Percentiles rank a stretch among this genome's conserved stretches.
phyloP scores from a whole-genome alignment of 2,888 invertebrate genomes.

The Rhingia rostrata region DNA sequence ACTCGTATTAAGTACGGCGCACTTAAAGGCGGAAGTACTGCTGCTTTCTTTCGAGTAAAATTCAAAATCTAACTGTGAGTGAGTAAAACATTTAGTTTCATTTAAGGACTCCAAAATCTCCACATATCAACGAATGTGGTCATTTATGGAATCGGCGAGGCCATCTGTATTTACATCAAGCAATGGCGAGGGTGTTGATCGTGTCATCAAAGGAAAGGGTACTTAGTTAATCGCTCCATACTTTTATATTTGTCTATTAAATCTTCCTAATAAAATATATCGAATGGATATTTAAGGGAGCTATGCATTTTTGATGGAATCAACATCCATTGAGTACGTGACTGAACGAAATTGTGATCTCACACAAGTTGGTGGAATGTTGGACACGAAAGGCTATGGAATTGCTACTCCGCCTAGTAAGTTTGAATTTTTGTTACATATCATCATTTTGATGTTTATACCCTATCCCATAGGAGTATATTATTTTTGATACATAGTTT shows the following conservation, averaged over 20 bases:
- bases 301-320: constrained; percentile 99
- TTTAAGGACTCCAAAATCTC: constrained; percentile 94
- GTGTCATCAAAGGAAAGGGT: constrained; percentile 92
- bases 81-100: neutral
- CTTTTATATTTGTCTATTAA: neutral
- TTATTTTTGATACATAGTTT: too few relatives aligned
- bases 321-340: constrained; percentile 97
- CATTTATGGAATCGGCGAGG: constrained; percentile 94
- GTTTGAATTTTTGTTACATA: constrained; percentile 77
- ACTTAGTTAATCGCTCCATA: neutral
- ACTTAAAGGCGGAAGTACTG: constrained; percentile 95
- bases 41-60: constrained; percentile 94
- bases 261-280: neutral
- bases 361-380: constrained; percentile 94
- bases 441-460: neutral
- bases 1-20: constrained; percentile 98
- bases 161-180: constrained; percentile 93
- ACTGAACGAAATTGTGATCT: constrained; percentile 95
- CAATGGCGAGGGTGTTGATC: constrained; percentile 95
- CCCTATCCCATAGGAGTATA: neutral
- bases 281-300: constrained; percentile 81
- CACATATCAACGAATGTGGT: constrained; percentile 97
- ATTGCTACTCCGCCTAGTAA: constrained; percentile 96
- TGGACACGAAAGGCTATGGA: constrained; percentile 97
- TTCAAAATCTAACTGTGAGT: neutral